Base-by-base conservation (phyloP, 2,113 vertebrate genomes). In the Neogobius melanostomus region DNA sequence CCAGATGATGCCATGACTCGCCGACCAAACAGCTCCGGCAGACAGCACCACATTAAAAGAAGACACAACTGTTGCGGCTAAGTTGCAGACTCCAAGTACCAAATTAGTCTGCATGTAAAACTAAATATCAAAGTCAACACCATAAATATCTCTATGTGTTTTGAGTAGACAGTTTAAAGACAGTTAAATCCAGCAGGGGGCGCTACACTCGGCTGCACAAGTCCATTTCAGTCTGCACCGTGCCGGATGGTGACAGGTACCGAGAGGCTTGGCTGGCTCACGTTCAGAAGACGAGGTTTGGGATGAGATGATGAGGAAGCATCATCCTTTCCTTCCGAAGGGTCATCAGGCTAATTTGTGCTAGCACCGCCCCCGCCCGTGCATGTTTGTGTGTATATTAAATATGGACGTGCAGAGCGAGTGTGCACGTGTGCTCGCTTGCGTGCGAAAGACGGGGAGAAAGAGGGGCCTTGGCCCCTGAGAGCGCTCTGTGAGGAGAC, bases 401-500 rank as follows among this genome's bases (percentile, higher is more conserved):
- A 4, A 64, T 1, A 16, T 43, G 74, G 44, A 44, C 14, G 67
- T 16, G 68, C 14, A 14, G 3, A 64, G 50, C 10, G 21, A 16
- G 43, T 17, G 56, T 63, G 64, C 36, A 70, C 49, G 64, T 14
- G 42, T 59, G 67, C 17, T 0, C 53, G 79, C 52, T 36, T 7
- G 72, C n/a, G 53, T 28, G 68, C 63, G 75, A 79, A 74, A 75
- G 77, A 94, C 93, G 94, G 95, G 94, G 95, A 74, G 77, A 94
- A 93, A 95, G 95, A 94, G 95, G 93, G 95, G 95, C 93, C 93
- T 92, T 90, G 94, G 94, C 96, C 97, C 97, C 91, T 93, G 96
- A 98, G 96, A 98, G 95, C 91, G 94, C 94, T 94, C 94, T 89
- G 95, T 93, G 96, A 96, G 95, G 95, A 97, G 96, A 97, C 95